These are phyloP conservation scores for Pasiphila rectangulata DNA, from an alignment of 2,888 invertebrate species.

Conservation along the genomic window DNA sequence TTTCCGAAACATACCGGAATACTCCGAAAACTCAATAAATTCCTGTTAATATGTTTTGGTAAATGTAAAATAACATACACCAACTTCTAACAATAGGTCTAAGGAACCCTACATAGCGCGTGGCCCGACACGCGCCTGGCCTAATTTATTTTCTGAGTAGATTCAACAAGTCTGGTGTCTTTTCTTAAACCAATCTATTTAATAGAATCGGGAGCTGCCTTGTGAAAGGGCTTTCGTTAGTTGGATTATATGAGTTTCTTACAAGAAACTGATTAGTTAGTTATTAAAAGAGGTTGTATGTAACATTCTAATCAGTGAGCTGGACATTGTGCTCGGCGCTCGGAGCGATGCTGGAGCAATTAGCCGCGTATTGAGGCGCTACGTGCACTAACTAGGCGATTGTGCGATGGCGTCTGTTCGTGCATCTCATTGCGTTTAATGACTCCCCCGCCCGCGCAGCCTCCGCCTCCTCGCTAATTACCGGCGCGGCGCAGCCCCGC, in stretches of 20 bases:
- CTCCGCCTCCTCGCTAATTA: background rate
- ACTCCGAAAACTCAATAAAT: too few relatives aligned
- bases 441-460: conserved; percentile 3
- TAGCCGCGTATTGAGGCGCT: conserved; percentile 1
- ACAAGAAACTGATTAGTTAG: conserved; percentile 3
- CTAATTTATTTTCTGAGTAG: too few relatives aligned
- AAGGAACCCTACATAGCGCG: too few relatives aligned
- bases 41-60: too few relatives aligned
- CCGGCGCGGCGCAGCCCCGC: background rate
- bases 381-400: conserved; percentile 17
- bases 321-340: background rate
- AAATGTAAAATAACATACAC: too few relatives aligned
- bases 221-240: background rate
- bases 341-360: background rate
- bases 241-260: background rate
- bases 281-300: background rate
- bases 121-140: too few relatives aligned
- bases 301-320: background rate
- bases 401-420: conserved; percentile 15
- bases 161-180: too few relatives aligned
- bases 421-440: conserved; percentile 20
- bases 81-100: too few relatives aligned
- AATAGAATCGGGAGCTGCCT: background rate
- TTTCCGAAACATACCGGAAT: too few relatives aligned
- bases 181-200: too few relatives aligned